Percentiles rank a stretch among this genome's conserved stretches.
Conservation (phyloP, 2,888 invertebrate genomes). For the Cheilosia impressa region DNA sequence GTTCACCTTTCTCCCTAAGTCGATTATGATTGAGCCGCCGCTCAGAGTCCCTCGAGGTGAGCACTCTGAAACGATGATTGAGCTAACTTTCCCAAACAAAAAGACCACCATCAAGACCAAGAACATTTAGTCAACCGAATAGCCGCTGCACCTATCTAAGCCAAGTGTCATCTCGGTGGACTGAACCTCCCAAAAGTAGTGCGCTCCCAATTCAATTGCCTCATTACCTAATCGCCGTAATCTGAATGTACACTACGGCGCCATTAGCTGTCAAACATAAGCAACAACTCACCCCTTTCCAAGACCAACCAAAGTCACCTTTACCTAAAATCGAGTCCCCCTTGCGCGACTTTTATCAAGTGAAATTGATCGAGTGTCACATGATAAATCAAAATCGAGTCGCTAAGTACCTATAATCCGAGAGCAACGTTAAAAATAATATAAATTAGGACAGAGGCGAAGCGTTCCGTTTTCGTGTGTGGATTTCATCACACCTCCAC, state of each 20-base stretch:
- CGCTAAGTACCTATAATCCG: conserved; percentile 58
- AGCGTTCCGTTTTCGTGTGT: conserved; percentile 11
- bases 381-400: conserved; percentile 65
- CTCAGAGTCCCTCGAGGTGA: neutral
- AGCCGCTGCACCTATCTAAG: neutral
- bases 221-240: conserved; percentile 41
- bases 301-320: conserved; percentile 19
- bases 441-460: conserved; percentile 48
- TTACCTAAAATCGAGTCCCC: conserved; percentile 32
- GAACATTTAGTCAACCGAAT: neutral
- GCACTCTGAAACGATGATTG: neutral
- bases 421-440: conserved; percentile 46
- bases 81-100: neutral
- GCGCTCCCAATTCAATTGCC: conserved; percentile 23
- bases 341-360: conserved; percentile 35
- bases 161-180: neutral
- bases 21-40: conserved; percentile 31
- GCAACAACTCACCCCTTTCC: neutral
- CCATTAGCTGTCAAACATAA: conserved; percentile 34
- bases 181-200: neutral
- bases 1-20: conserved; percentile 24
- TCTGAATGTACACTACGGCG: conserved; percentile 43
- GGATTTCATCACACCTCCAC: conserved; percentile 50
- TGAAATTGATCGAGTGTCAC: conserved; percentile 71
- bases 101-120: neutral